Evolutionary conservation across 37 sponge, comb jelly and placozoan genomes (phyloP).

Genomic region (Ianthella basta): DNA sequence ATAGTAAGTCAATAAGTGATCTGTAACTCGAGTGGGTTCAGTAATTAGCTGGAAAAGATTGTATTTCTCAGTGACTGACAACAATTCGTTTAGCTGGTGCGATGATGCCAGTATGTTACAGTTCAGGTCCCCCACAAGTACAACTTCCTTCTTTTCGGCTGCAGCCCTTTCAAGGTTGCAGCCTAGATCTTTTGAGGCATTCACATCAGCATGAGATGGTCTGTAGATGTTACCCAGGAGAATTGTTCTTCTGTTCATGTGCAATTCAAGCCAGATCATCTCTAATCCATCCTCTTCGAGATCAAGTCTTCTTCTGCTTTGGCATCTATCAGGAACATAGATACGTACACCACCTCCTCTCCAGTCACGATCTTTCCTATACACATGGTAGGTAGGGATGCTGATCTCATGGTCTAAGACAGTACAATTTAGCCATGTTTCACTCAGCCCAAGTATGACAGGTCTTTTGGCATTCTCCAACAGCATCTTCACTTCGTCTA

Average conservation of each 20-base stretch:
- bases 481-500: not conserved
- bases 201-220: not conserved
- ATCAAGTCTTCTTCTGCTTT: not conserved
- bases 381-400: not conserved
- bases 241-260: not conserved
- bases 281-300: not conserved
- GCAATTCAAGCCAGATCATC: constrained; percentile 6
- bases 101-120: not conserved
- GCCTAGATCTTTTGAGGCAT: not conserved
- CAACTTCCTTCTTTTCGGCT: not conserved
- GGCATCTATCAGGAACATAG: not conserved
- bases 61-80: not conserved
- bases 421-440: not conserved
- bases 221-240: not conserved
- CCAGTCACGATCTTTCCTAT: not conserved
- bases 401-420: not conserved
- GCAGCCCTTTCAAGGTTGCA: not conserved
- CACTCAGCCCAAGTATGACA: not conserved
- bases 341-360: not conserved
- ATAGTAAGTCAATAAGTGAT: not conserved
- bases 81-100: no score
- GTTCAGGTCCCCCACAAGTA: not conserved
- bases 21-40: not conserved
- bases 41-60: not conserved
- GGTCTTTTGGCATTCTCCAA: not conserved